Base-by-base conservation (phyloP, 2,113 vertebrate genomes). In the Sigmodon hispidus region DNA sequence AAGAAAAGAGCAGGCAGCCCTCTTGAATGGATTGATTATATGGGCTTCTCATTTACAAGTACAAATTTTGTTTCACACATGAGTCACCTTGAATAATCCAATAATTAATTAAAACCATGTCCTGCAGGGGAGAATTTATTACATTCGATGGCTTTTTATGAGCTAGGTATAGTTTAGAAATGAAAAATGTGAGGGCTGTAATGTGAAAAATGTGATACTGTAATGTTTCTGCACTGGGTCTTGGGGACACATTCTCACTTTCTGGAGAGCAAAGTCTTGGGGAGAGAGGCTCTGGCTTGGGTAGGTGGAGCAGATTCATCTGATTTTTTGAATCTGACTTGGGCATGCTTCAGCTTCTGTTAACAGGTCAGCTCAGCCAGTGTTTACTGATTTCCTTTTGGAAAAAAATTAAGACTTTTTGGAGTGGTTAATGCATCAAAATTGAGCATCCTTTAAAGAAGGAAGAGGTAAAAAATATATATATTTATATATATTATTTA, bases 51-150 rank as follows among this genome's bases (percentile, higher is more conserved):
- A 73, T 97, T 97, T 96, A 95, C 0, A 19, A 95, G 88, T 22
- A 57, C 93, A 95, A 95, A 95, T 95, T 94, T 87, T 0, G 1
- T 91, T 95, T 97, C 93, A 95, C 94, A 93, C 90, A 87, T 72
- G 93, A 97, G 88, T 96, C 96, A 96, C 88, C 93, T 95, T 94
- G 95, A 96, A 96, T 96, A 93, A 96, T 61, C 59, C 72, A 93
- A 76, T 97, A 93, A 96, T 97, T 96, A 96, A 97, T 96, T 96
- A 97, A 97, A 96, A 91, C 85, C 88, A 90, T 55, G 76, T 95
- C 87, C 90, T 75, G 48, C 80, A 40, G 80, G 80, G 75, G 93
- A 90, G 52, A 81, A 94, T 97, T 97, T 96, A 97, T 88, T 94
- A 81, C 84, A 77, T 45, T 69, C 0, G 0, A 45, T 0, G 7